Evolutionary conservation across 2,797 vertebrate species (phyloP).

Genomic region (Scyliorhinus canicula): DNA sequence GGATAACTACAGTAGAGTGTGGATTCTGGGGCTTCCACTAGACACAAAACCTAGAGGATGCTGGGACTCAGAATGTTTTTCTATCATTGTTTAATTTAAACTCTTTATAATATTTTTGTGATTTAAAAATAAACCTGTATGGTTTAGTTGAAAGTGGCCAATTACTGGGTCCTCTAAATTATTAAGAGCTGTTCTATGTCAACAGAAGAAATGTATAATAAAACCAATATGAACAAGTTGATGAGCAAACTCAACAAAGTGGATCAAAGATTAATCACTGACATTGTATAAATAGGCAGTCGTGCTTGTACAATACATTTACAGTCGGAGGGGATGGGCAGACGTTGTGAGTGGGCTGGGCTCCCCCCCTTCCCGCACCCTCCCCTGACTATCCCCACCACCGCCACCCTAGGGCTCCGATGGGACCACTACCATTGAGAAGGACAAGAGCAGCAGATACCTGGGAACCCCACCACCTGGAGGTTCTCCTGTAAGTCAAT

Average conservation of each 20-base stretch:
- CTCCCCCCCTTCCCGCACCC: too few relatives aligned
- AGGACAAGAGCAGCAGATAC: too few relatives aligned
- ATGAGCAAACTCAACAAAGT: background rate
- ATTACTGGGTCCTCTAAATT: background rate
- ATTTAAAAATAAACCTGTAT: background rate
- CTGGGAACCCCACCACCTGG: too few relatives aligned
- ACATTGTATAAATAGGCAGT: background rate
- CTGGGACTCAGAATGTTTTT: background rate
- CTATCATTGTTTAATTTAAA: background rate
- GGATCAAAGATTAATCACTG: background rate
- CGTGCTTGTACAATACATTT: background rate
- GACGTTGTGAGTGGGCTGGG: too few relatives aligned
- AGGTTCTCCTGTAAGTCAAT: too few relatives aligned
- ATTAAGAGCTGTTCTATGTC: background rate
- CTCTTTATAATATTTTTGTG: background rate
- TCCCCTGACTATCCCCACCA: too few relatives aligned
- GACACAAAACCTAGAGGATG: background rate
- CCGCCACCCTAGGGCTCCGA: too few relatives aligned
- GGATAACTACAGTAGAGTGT: background rate
- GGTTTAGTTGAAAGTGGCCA: background rate
- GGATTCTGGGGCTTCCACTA: background rate
- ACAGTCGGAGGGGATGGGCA: too few relatives aligned
- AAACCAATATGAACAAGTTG: background rate
- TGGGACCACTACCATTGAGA: too few relatives aligned
- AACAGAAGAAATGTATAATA: background rate